These are phyloP conservation scores for Mesaphorura yosii DNA, from an alignment of 1,140 invertebrate genomes.

Conservation along the genomic window DNA sequence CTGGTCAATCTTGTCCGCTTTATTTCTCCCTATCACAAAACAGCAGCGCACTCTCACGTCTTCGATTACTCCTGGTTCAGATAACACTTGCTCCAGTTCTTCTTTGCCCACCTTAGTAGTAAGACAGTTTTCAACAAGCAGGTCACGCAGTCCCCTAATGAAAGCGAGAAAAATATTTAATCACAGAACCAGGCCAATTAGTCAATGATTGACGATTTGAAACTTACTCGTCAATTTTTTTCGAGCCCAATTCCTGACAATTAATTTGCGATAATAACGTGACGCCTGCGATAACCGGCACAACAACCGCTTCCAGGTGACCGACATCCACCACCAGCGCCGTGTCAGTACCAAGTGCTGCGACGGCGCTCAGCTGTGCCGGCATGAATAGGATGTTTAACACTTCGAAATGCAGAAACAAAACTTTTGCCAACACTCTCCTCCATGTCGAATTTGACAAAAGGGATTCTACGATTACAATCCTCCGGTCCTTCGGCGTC, in stretches of 20 bases:
- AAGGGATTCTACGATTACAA: conserved; percentile 82
- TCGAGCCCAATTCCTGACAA: conserved; percentile 56
- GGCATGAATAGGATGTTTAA: conserved; percentile 57
- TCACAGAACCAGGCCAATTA: too few relatives aligned
- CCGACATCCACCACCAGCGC: conserved; percentile 77
- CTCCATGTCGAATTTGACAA: conserved; percentile 66
- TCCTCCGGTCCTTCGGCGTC: conserved; percentile 81
- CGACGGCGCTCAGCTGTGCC: conserved; percentile 63
- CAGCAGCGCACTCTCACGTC: conserved; percentile 59
- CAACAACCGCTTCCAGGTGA: conserved; percentile 64
- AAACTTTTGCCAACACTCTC: conserved; percentile 75
- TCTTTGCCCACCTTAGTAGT: conserved; percentile 9
- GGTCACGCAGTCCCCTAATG: conserved; percentile 11
- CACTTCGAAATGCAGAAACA: conserved; percentile 88
- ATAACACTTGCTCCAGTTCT: conserved; percentile 7
- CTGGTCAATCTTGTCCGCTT: conserved; percentile 45
- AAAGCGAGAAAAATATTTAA: too few relatives aligned
- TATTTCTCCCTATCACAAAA: conserved; percentile 64
- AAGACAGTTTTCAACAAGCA: conserved; percentile 10
- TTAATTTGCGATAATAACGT: conserved; percentile 68
- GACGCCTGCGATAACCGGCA: conserved; percentile 75
- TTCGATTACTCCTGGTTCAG: conserved; percentile 41
- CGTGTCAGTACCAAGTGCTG: conserved; percentile 60
- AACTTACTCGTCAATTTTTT: conserved; percentile 51
- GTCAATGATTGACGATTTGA: background rate